A percentile compares a stretch with the other conserved stretches of the same genome.
Evolutionary conservation across 2,797 vertebrate genomes (phyloP).

Genomic region (Anguilla megastoma): DNA sequence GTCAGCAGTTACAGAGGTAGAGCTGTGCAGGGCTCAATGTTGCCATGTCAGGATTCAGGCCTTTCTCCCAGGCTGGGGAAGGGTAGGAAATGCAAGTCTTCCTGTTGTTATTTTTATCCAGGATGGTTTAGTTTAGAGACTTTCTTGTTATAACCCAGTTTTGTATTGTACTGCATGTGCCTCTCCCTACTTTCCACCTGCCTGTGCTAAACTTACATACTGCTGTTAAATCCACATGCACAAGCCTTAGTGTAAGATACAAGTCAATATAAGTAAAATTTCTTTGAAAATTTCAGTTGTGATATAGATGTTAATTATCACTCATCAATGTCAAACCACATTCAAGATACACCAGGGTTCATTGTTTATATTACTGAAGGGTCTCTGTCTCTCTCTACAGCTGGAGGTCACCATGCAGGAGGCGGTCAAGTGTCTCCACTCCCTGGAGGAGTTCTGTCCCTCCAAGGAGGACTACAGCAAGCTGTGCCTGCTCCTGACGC

Average conservation of each 20-base stretch:
- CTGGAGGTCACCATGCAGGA: conserved; percentile 92
- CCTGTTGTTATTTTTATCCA: neutral
- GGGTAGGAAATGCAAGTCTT: neutral
- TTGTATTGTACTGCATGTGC: neutral
- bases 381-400: conserved; percentile 56
- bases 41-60: neutral
- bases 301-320: neutral
- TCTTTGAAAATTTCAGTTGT: neutral
- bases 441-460: conserved; percentile 88
- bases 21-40: neutral
- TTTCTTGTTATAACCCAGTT: neutral
- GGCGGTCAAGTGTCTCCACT: conserved; percentile 89
- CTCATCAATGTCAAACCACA: neutral
- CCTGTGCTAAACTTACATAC: neutral
- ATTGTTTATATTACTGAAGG: neutral
- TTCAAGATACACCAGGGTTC: neutral
- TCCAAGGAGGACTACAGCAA: conserved; percentile 97
- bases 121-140: neutral
- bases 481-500: conserved; percentile 90
- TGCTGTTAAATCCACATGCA: neutral
- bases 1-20: neutral
- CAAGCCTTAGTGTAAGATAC: neutral
- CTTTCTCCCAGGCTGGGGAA: neutral
- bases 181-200: neutral
- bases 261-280: neutral